A percentile compares a stretch with the other conserved stretches of the same genome.
These are phyloP conservation scores for Cabera pusaria DNA, from an alignment of 2,888 invertebrate genomes.

Conservation along the genomic window DNA sequence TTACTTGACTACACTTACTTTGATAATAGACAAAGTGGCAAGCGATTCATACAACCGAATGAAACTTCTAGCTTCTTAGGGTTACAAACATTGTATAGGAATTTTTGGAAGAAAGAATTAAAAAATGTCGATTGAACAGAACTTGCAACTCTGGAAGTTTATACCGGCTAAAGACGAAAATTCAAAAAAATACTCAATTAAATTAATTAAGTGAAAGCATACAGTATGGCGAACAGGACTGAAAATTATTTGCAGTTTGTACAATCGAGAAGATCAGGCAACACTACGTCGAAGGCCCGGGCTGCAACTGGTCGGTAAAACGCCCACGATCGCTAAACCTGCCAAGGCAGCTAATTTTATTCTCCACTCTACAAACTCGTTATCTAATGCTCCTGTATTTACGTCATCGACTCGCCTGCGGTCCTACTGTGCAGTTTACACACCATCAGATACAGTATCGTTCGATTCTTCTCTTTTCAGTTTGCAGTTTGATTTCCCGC, in stretches of 20 bases:
- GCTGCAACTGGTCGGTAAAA: constrained; percentile 41
- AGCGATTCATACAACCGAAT: too few species aligned
- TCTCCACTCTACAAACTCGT: constrained; percentile 66
- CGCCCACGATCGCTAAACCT: constrained; percentile 71
- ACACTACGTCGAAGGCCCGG: constrained; percentile 11
- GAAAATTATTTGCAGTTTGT: constrained; percentile 3
- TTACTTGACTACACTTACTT: too few species aligned
- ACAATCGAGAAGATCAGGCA: constrained; percentile 9
- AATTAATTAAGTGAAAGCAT: too few species aligned
- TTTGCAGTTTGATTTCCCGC: not conserved
- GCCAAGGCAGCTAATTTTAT: constrained; percentile 66
- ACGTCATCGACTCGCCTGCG: constrained; percentile 35
- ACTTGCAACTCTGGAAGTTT: too few species aligned
- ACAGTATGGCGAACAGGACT: too few species aligned
- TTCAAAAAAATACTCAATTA: too few species aligned
- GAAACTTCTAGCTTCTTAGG: too few species aligned
- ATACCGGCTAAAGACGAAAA: too few species aligned
- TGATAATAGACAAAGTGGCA: too few species aligned
- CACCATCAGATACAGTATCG: constrained; percentile 20
- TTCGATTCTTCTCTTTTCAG: constrained; percentile 12
- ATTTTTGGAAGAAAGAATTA: too few species aligned
- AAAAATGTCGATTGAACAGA: too few species aligned
- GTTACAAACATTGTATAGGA: too few species aligned
- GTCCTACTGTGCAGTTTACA: constrained; percentile 21
- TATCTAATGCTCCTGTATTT: constrained; percentile 53